Evolutionary conservation across 2,113 vertebrate genomes (phyloP), one percentile per base, ranked within the genome.

Genomic region (Hemicordylus capensis): DNA sequence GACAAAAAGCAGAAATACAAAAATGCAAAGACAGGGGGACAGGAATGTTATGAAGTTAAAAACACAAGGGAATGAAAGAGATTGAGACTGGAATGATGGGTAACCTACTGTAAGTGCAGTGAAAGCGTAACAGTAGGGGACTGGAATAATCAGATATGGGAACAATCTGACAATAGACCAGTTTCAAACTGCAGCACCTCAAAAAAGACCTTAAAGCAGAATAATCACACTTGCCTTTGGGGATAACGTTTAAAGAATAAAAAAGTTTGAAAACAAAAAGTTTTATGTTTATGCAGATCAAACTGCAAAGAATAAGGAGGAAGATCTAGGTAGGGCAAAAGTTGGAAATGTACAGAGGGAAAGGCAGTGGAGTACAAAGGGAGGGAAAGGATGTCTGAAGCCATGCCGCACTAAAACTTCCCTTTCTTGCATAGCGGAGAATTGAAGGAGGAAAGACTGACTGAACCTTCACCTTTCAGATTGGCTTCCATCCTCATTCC

Each of bases 81-180:
- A 94, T 88, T 94, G 87, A 91, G 93, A 94, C 86, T 87, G 87
- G 87, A 95, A 94, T 94, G 92, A 94, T 87, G 94, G 89, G 90
- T 95, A 95, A 94, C 94, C 93, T 89, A 93, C 94, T 88, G 93
- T 93, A 95, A 94, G 88, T 92, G 89, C 87, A 93, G 91, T 95
- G 94, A 95, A 95, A 94, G 94, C 92, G 76, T 94, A 95, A 92
- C 93, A 96, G 93, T 93, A 84, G 94, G 93, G 94, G 93, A 93
- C 88, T 91, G 86, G 90, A 92, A 93, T 93, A 92, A 93, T 96
- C 95, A 95, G 92, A 95, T 92, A 93, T 86, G 88, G 89, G 90
- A 94, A 91, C 2, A 2, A 91, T 81, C 77, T 90, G 89, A 94
- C 93, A 95, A 94, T 89, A 83, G 93, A 91, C 93, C 76, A 87